A percentile compares a stretch with the other conserved stretches of the same genome.
phyloP scores from a whole-genome alignment of 2,797 vertebrate genomes.

The Gymnocypris eckloni region DNA sequence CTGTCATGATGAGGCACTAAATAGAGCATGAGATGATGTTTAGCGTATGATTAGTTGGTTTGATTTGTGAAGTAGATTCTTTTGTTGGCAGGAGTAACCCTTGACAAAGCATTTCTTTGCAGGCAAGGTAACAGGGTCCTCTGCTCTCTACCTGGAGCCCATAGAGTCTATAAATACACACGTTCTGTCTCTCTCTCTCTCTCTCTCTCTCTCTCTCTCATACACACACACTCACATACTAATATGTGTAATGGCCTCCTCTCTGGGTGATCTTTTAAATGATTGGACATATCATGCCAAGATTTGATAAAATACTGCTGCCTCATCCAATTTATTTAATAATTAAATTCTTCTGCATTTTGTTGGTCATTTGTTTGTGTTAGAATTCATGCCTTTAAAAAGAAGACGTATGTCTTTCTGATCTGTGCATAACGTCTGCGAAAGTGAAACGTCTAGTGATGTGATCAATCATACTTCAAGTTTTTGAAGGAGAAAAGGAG shows the following conservation, averaged over 20 bases:
- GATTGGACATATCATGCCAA: slow-evolving; percentile 44
- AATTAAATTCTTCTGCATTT: slow-evolving; percentile 18
- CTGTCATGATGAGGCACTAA: neutral
- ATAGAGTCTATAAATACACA: slow-evolving; percentile 14
- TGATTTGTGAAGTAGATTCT: slow-evolving; percentile 48
- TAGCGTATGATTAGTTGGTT: neutral
- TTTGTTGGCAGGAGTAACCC: slow-evolving; percentile 29
- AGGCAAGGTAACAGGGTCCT: slow-evolving; percentile 44
- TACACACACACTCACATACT: slow-evolving; percentile 8
- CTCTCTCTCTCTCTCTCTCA: no score
- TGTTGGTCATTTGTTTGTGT: slow-evolving; percentile 3
- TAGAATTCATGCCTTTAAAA: slow-evolving; percentile 26
- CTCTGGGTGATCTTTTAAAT: slow-evolving; percentile 43
- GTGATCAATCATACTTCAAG: slow-evolving; percentile 37
- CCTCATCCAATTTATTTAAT: slow-evolving; percentile 36
- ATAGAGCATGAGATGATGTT: slow-evolving; percentile 10
- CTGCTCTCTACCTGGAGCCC: slow-evolving; percentile 5
- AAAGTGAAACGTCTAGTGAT: slow-evolving; percentile 34
- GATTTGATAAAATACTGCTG: slow-evolving; percentile 16
- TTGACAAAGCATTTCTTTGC: slow-evolving; percentile 51
- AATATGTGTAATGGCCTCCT: slow-evolving; percentile 57
- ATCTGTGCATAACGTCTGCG: neutral
- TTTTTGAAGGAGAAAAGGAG: slow-evolving; percentile 25
- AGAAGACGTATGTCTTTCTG: slow-evolving; percentile 38
- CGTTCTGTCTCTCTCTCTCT: neutral